phyloP scores from a whole-genome alignment of 2,888 invertebrate genomes.

The Perithous albicinctus region DNA sequence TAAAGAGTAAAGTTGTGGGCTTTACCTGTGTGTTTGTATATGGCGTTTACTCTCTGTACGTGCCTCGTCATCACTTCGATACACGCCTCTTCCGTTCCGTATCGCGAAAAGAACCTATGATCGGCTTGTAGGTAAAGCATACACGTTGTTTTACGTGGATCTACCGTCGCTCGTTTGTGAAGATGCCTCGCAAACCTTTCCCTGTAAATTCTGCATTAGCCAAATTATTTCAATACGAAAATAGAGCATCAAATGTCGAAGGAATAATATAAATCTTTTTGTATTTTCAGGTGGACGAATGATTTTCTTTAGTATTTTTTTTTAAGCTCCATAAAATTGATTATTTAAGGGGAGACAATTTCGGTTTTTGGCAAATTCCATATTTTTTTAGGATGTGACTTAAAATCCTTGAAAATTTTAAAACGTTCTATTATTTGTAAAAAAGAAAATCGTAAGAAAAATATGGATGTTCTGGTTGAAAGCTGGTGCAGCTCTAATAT shows the following conservation, averaged over 20 bases:
- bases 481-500: too few relatives aligned
- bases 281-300: too few relatives aligned
- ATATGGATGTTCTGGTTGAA: too few relatives aligned
- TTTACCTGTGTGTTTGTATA: slow-evolving; percentile 93
- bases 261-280: too few relatives aligned
- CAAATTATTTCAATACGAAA: slow-evolving; percentile 2
- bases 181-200: slow-evolving; percentile 79
- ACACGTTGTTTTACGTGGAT: slow-evolving; percentile 96
- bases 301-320: too few relatives aligned
- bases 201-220: slow-evolving; percentile 71
- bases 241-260: not conserved
- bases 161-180: slow-evolving; percentile 88
- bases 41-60: slow-evolving; percentile 96
- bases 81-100: slow-evolving; percentile 97
- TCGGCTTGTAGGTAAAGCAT: slow-evolving; percentile 98
- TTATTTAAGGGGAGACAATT: too few relatives aligned
- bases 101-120: slow-evolving; percentile 97
- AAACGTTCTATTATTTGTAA: too few relatives aligned
- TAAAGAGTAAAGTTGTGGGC: not conserved
- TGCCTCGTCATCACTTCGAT: slow-evolving; percentile 98
- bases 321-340: too few relatives aligned
- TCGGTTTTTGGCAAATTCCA: too few relatives aligned
- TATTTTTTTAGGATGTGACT: too few relatives aligned
- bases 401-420: too few relatives aligned
- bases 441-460: too few relatives aligned